Conservation (phyloP, 2,113 vertebrate species). For the Syngnathus typhle region DNA sequence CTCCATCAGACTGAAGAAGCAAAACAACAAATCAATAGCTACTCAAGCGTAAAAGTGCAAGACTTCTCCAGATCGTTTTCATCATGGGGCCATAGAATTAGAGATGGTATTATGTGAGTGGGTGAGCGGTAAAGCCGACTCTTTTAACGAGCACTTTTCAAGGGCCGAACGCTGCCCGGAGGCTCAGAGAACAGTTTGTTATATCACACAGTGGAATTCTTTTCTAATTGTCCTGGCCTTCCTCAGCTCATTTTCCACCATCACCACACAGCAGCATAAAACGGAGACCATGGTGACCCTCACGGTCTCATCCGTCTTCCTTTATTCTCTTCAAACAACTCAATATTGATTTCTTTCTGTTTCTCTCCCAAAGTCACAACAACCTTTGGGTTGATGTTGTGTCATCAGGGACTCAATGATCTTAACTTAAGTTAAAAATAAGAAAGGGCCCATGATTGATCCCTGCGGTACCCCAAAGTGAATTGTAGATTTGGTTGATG, state of each 20-base stretch:
- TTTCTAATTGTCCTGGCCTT: conserved; percentile 44
- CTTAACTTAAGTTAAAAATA: too few relatives aligned
- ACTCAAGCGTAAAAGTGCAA: conserved; percentile 3
- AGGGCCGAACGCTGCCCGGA: conserved; percentile 24
- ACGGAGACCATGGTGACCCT: conserved; percentile 30
- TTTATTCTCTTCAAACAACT: conserved; percentile 31
- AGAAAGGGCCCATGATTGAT: too few relatives aligned
- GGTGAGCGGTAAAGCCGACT: conserved; percentile 3
- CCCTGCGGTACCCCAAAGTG: too few relatives aligned
- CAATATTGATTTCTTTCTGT: conserved; percentile 45
- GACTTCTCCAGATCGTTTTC: background rate
- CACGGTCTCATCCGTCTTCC: conserved; percentile 27
- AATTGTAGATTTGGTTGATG: too few relatives aligned
- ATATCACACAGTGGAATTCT: conserved; percentile 27
- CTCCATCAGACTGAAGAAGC: background rate
- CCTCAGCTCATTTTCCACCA: conserved; percentile 14
- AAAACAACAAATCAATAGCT: conserved; percentile 7
- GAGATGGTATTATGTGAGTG: background rate
- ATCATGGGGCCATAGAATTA: conserved; percentile 1
- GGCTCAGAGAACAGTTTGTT: conserved; percentile 14
- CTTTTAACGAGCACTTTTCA: conserved; percentile 16
- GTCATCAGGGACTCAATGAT: conserved; percentile 3
- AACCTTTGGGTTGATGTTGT: conserved; percentile 31
- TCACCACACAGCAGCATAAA: conserved; percentile 2
- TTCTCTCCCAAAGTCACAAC: background rate